Evolutionary conservation across 2,888 invertebrate species (phyloP).

Genomic region (Byasa hedistus): DNA sequence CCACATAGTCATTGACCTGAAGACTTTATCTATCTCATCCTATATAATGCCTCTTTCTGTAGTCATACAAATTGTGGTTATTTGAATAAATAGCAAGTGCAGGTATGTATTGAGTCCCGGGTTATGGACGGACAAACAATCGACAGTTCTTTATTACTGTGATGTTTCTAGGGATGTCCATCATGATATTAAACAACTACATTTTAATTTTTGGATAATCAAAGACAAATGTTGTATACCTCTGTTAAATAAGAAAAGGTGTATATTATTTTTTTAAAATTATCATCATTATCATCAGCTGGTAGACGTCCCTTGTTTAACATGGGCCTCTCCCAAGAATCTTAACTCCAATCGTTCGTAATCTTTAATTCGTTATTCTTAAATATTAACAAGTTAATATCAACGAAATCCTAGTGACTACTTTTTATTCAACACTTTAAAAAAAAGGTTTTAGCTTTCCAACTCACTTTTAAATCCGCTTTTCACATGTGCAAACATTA

Average conservation of each 20-base stretch:
- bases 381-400: too few species aligned
- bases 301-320: too few species aligned
- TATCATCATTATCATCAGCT: too few species aligned
- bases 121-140: constrained; percentile 43
- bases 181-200: neutral
- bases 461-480: neutral
- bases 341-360: too few species aligned
- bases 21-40: constrained; percentile 6
- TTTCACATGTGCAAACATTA: neutral
- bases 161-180: constrained; percentile 32
- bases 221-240: too few species aligned
- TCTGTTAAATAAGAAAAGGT: too few species aligned
- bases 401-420: too few species aligned
- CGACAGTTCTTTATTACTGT: constrained; percentile 41
- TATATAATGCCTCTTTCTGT: constrained; percentile 13
- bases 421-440: neutral
- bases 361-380: too few species aligned
- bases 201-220: too few species aligned
- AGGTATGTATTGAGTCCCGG: constrained; percentile 39
- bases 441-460: neutral
- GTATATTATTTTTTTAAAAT: too few species aligned
- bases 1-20: constrained; percentile 8
- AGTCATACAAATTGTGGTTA: constrained; percentile 34
- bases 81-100: constrained; percentile 38
- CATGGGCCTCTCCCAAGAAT: too few species aligned